Conservation (phyloP, 1,140 invertebrate species). For the Pogonomyrmex californicus region DNA sequence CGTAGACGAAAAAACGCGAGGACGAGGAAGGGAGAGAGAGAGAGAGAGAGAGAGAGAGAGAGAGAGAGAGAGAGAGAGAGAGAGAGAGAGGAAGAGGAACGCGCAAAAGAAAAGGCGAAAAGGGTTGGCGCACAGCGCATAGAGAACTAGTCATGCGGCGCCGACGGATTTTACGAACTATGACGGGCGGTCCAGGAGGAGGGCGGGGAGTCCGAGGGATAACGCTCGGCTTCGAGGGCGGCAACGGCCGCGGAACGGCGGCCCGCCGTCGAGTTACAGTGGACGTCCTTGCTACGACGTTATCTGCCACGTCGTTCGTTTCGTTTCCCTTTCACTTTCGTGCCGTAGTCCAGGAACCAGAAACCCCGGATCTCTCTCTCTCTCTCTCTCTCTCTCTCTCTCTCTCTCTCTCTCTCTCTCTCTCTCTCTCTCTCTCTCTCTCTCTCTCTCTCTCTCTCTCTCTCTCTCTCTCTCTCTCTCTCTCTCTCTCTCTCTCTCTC, state of each 20-base stretch:
- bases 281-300: slow-evolving; percentile 87
- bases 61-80: background rate
- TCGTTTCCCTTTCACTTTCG: slow-evolving; percentile 87
- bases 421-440: no score
- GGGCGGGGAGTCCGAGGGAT: background rate
- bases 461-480: no score
- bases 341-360: slow-evolving; percentile 82
- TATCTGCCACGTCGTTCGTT: slow-evolving; percentile 82
- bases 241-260: slow-evolving; percentile 75
- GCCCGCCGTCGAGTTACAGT: slow-evolving; percentile 79
- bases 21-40: background rate
- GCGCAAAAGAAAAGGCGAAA: slow-evolving; percentile 14
- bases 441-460: no score
- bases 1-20: background rate
- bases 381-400: no score
- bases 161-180: background rate
- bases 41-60: no score
- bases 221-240: slow-evolving; percentile 75
- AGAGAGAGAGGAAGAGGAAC: background rate
- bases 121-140: background rate
- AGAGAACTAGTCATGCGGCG: background rate
- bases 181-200: background rate
- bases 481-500: no score
- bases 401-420: no score
- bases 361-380: slow-evolving; percentile 80